Base-by-base conservation (phyloP, 2,888 invertebrate genomes). In the Morinoia aosen region DNA sequence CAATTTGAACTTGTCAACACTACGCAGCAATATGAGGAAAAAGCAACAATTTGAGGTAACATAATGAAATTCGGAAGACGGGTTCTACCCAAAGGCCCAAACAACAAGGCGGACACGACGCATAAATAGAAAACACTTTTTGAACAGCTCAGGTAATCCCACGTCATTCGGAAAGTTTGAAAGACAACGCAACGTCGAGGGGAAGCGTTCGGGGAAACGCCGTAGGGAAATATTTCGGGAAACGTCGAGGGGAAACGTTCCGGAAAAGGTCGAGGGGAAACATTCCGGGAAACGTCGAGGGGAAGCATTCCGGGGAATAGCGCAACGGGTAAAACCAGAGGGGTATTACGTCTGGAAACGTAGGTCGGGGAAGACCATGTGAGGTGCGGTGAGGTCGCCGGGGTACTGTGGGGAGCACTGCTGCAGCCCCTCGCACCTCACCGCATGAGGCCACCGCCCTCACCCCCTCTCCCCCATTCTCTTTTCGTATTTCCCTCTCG, bases 311-410 rank as follows among this genome's bases (percentile, higher is more conserved):
- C 33, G 33, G 64, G 64, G 7, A 16, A 64, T 25, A 33, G 2
- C 16, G 64, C 7, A 2, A 33, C 64, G 33, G 3, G 64, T 64
- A 48, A 48, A 48, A 48, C 48, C 88, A n/a, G 33, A 14, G 95
- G 19, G 39, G 64, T 7, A 48, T 61, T 25, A 95, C n/a, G 61
- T 95, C n/a, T n/a, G 61, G 61, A 93, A 93, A 48, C 16, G 14
- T 57, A 93, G 93, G 93, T 48, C 2, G 19, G 33, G 58, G 93
- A 57, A 93, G 93, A 93, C 48, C 93, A 56, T 57, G 57, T 57
- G 57, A 93, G 93, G 95, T 33, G 16, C 64, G 95, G 76, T 61
- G 58, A 76, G 95, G 95, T 33, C 64, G 48, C 95, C 14, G 95
- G 95, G 61, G 61, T 61, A 76, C 39, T 58, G n/a, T 57, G 64